A percentile compares a stretch with the other conserved stretches of the same genome.
phyloP scores from a whole-genome alignment of 2,113 vertebrate genomes.

The Piaya cayana region DNA sequence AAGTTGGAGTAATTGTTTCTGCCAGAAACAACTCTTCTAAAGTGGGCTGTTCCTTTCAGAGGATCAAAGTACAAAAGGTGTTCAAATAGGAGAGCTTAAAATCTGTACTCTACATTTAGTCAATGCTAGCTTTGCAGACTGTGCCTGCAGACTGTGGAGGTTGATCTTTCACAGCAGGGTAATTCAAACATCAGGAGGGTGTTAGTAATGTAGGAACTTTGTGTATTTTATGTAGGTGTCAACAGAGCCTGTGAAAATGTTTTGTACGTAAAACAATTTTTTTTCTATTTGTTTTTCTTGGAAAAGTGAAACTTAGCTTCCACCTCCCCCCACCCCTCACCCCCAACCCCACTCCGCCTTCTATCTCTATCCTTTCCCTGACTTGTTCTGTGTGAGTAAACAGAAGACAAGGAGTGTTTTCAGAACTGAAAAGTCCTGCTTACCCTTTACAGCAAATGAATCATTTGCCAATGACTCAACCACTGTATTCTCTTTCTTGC shows the following conservation, averaged over 20 bases:
- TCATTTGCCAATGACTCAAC: neutral
- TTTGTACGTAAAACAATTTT: neutral
- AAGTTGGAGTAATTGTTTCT: neutral
- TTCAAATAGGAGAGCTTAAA: constrained; percentile 45
- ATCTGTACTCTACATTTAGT: neutral
- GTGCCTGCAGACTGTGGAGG: neutral
- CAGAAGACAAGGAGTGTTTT: neutral
- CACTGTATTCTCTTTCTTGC: neutral
- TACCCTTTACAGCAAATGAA: neutral
- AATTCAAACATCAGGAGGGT: neutral
- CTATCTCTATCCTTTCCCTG: neutral
- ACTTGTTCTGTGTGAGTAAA: neutral
- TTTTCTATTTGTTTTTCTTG: neutral
- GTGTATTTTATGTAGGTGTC: neutral
- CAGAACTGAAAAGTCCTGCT: neutral
- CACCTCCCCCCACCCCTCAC: too few relatives aligned
- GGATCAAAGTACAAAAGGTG: constrained; percentile 38
- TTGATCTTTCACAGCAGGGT: neutral
- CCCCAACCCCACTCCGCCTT: neutral
- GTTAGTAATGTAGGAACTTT: neutral
- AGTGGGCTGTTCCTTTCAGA: neutral
- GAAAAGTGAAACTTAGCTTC: neutral
- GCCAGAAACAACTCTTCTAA: neutral
- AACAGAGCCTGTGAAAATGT: neutral
- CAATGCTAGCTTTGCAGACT: neutral